Conservation (phyloP, 2,797 vertebrate species). For the Brachymystax lenok region DNA sequence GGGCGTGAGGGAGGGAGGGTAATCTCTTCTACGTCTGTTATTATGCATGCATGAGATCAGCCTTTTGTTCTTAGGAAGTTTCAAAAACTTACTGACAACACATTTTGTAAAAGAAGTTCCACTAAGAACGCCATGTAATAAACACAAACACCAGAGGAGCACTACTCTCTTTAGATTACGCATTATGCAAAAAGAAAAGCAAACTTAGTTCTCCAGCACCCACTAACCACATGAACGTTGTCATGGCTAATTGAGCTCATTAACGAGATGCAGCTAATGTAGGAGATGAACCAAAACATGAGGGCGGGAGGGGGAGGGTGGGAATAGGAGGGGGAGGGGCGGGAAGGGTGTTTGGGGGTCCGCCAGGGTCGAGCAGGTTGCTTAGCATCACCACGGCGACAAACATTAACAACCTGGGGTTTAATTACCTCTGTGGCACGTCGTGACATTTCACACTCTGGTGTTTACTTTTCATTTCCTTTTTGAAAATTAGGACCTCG, state of each 20-base stretch:
- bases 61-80: neutral
- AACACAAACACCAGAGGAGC: neutral
- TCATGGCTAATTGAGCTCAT: conserved; percentile 24
- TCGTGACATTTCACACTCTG: conserved; percentile 41
- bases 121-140: too few species aligned
- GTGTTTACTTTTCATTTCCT: conserved; percentile 37
- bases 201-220: neutral
- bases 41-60: neutral
- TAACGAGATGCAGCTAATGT: conserved; percentile 32
- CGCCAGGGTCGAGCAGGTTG: conserved; percentile 20
- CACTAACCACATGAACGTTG: neutral
- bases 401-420: conserved; percentile 26
- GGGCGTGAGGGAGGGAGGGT: neutral
- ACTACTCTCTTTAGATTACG: neutral
- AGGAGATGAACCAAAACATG: neutral
- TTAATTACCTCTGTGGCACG: conserved; percentile 30
- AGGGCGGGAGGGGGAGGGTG: neutral
- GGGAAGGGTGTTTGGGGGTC: neutral
- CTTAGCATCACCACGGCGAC: conserved; percentile 22
- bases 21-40: neutral
- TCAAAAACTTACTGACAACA: neutral
- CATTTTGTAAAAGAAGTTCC: neutral
- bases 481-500: conserved; percentile 38
- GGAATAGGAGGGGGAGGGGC: neutral
- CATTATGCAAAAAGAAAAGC: neutral